Evolutionary conservation across 2,888 invertebrate genomes (phyloP), one percentile per base, ranked within the genome.

Genomic region (Pammene fasciana): DNA sequence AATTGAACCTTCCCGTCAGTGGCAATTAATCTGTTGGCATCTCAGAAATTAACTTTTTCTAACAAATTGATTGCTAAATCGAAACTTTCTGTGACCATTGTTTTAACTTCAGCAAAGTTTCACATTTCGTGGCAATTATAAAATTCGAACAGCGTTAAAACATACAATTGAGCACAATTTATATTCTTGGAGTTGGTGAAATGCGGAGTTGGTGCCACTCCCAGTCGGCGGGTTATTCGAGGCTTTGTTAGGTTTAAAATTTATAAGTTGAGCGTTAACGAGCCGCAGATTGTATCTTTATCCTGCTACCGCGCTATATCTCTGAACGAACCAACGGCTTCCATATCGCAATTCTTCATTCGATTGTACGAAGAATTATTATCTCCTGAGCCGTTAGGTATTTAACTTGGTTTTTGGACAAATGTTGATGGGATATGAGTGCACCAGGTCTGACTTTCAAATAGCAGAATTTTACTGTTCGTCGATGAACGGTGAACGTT

Each of bases 261-360:
- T 85, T 89, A 90, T 86, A 87, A 86, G 85, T 86, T 79, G 76
- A 79, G 82, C 85, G 81, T 82, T 90, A 90, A 91, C 88, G 87
- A 91, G 87, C 75, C 72, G 67, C 76, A 75, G 88, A 89, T 90
- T 82, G 75, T 81, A 90, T 90, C 87, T 76, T 71, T 81, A 90
- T 90, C 87, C 75, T 70, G 68, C 72, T 74, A 75, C 74, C 74
- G 82, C 84, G 86, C 72, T 81, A 82, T 80, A 80, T 79, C 81
- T 75, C 67, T 74, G 70, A 73, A 71, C 67, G 34, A 72, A 72
- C 71, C 71, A 62, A 70, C 68, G 68, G 70, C 73, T 76, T 72
- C 74, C n/a, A n/a, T 76, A 73, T 74, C 75, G 73, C 73, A 74
- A 78, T 74, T 75, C 70, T 71, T 72, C 68, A 55, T 64, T 70